Evolutionary conservation across 2,113 vertebrate genomes (phyloP), one percentile per base, ranked within the genome.

Genomic region (Sardina pilchardus): DNA sequence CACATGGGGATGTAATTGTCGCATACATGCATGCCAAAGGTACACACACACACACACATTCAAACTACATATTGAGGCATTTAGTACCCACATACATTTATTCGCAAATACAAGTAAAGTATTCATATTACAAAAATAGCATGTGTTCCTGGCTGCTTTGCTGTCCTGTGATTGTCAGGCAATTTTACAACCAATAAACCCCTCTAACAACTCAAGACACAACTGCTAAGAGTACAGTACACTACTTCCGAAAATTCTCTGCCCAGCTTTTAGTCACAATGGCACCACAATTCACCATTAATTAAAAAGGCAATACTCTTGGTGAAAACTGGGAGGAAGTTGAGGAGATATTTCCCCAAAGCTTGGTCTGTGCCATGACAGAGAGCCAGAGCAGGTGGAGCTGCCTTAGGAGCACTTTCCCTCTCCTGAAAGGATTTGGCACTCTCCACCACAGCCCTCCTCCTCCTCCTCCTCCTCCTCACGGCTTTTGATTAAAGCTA

Each of bases 401-500:
- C 71, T 14, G 30, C 34, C 30, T 36, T 36, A 78, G 71, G 30
- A 36, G 30, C 14, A 14, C 30, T 16, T 78, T 34, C 30, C 1
- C 71, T 78, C 71, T 36, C 71, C 71, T 78, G 71, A 94, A 94
- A 93, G 91, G 91, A 91, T 90, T 89, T 91, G 92, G 90, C 92
- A 93, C 90, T 34, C 26, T 71, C 63, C 26, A 30, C 63, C 12
- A 34, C 9, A 2, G 30, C 30, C 91, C 90, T 94, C 92, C 93
- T 95, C 94, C 92, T 94, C 93, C n/a, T n/a, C n/a, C n/a, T n/a
- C 91, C 90, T 94, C 92, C 93, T 95, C 94, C 92, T 94, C 93
- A 95, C 94, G 94, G 93, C 92, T 94, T 95, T 94, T 95, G 94
- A 95, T 96, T 95, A 95, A 95, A 94, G 93, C 92, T 92, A 53